These are phyloP conservation scores for Acipenser ruthenus DNA, from an alignment of 2,797 vertebrate species.

Conservation along the genomic window DNA sequence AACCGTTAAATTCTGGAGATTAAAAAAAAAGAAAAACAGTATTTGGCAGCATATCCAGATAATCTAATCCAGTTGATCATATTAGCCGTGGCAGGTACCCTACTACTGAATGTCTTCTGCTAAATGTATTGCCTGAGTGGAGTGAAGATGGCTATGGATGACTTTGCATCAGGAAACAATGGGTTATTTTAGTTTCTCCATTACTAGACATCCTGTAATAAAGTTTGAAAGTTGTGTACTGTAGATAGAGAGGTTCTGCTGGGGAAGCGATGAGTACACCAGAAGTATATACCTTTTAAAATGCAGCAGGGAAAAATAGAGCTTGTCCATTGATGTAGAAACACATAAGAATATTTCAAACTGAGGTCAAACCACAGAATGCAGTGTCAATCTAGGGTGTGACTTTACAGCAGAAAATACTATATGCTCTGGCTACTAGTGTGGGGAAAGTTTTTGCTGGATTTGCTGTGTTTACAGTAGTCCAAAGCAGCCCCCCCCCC, in stretches of 20 bases:
- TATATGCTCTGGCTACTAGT: too few species aligned
- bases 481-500: neutral
- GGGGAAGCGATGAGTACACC: neutral
- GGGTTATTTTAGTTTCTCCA: constrained; percentile 8
- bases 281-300: too few species aligned
- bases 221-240: neutral
- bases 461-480: neutral
- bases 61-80: too few species aligned
- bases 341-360: neutral
- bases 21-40: too few species aligned
- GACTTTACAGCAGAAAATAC: neutral
- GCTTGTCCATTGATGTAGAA: neutral
- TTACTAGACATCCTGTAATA: neutral
- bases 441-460: neutral
- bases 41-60: too few species aligned
- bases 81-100: too few species aligned
- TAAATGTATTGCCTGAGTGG: constrained; percentile 41
- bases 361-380: neutral
- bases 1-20: too few species aligned
- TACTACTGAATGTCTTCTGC: constrained; percentile 2
- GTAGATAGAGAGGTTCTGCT: neutral
- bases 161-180: constrained; percentile 37
- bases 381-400: neutral
- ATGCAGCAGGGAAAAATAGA: neutral
- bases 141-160: neutral